Base-by-base conservation (phyloP, 1,140 invertebrate genomes). In the Bilobella aurantiaca region DNA sequence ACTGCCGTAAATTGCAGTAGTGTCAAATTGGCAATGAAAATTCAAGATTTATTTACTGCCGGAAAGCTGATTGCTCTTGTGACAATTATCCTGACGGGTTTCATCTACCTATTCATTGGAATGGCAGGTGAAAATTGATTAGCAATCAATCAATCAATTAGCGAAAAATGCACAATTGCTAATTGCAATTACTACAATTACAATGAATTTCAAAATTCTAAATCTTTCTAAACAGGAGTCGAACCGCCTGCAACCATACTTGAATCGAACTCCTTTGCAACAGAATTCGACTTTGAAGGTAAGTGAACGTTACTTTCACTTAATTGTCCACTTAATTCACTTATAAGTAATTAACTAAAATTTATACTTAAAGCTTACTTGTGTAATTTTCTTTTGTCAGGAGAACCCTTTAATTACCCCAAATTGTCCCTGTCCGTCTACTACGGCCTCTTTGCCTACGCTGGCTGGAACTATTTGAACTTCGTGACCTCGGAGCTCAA, bases 391-490 rank as follows among this genome's bases (percentile, higher is more conserved):
- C 18, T 42, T 32, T 66, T 31, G 27, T 42, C 23, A 66, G 58
- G 64, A 18, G 8, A 53, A 32, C 28, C 29, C 25, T 63, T 66
- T 32, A 25, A 66, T 18, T 30, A 58, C 29, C 37, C 58, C 2
- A 79, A 79, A 53, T 75, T 93, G 63, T 86, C 90, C 0, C 78
- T 93, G 53, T 90, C 91, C 0, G 93, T 95, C 74, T 96, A 95
- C 77, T 90, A 89, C 0, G 93, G 92, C n/a, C 80, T 96, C 0
- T 97, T 96, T 81, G 92, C 93, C n/a, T 97, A 96, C 77, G 91
- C 92, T 58, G 93, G 93, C 47, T 96, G 90, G 71, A 73, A 73
- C 46, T 73, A 70, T 56, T 81, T 95, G 46, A 95, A 95, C 79
- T 94, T 93, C 78, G 90, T 96, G 31, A 93, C 92, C 25, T 91